Conservation (phyloP, 2,113 vertebrate species). For the Bujurquina vittata region DNA sequence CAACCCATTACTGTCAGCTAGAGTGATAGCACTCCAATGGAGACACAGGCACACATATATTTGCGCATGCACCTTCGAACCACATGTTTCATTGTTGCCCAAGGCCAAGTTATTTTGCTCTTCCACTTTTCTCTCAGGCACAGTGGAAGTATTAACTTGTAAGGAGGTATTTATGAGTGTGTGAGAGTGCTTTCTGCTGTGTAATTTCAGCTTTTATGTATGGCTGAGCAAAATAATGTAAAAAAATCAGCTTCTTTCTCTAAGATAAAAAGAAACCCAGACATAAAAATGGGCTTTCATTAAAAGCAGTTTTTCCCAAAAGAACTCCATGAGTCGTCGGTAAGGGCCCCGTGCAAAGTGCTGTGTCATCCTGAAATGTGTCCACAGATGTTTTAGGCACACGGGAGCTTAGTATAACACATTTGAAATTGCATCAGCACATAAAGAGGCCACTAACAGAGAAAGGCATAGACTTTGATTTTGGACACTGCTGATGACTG, state of each 20-base stretch:
- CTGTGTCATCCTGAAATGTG: conserved; percentile 40
- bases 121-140: neutral
- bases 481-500: neutral
- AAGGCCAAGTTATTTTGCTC: neutral
- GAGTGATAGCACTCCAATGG: conserved; percentile 16
- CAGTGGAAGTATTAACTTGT: neutral
- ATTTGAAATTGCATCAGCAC: conserved; percentile 11
- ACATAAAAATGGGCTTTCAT: neutral
- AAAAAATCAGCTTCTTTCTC: neutral
- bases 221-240: neutral
- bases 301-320: conserved; percentile 6
- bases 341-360: conserved; percentile 21
- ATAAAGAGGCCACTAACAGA: conserved; percentile 1
- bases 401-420: conserved; percentile 5
- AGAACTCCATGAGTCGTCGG: conserved; percentile 23
- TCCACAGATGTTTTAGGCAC: conserved; percentile 46
- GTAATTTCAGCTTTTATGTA: conserved; percentile 2
- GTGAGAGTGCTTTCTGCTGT: neutral
- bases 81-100: neutral
- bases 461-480: neutral
- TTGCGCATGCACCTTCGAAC: neutral
- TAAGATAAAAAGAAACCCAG: neutral
- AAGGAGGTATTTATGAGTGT: conserved; percentile 14
- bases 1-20: conserved; percentile 27
- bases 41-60: neutral